Evolutionary conservation across 2,888 invertebrate genomes (phyloP), one percentile per base, ranked within the genome.

Genomic region (Lasius platythorax): DNA sequence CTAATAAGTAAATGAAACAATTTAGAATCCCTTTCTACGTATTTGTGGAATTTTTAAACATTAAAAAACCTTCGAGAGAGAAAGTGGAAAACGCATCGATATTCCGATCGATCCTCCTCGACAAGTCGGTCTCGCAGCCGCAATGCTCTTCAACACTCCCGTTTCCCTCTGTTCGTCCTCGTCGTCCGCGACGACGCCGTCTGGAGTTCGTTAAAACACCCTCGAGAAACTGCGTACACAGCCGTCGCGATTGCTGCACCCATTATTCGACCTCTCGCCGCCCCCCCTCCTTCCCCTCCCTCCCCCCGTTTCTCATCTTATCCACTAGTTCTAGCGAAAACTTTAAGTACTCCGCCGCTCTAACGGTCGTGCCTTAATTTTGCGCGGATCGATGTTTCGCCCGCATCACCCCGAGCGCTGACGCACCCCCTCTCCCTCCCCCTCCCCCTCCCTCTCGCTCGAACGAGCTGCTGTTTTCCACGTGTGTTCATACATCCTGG

Each of bases 191-290:
- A 46, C n/a, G 79, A 70, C 33, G 78, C 70, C 37, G 67, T 64
- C 68, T 78, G 78, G 68, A 83, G 50, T 78, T 83, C 68, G 78
- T 79, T 78, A 68, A 83, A 70, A 78, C 68, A 78, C 78, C 43
- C 83, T 83, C 53, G 63, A 78, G 61, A 67, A 81, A 61, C 37
- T 63, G 72, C 61, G 46, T 79, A 61, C 72, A 79, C 46, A 79
- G 72, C 46, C 72, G 33, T 53, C 53, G 63, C 61, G 72, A 58
- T 70, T 70, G 33, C 63, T 18, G 46, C 61, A 23, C 61, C 61
- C 82, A 68, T 83, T 83, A 78, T 61, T 37, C 82, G 82, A 63
- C 43, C 58, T 73, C 58, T 23, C 40, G 28, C 4, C 18, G 3
- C 28, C 18, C 40, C n/a, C 11, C 8, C 12, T 4, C 0, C 11